These are phyloP conservation scores for Tragelaphus imberbis DNA, from an alignment of 2,113 vertebrate species.

Conservation along the genomic window DNA sequence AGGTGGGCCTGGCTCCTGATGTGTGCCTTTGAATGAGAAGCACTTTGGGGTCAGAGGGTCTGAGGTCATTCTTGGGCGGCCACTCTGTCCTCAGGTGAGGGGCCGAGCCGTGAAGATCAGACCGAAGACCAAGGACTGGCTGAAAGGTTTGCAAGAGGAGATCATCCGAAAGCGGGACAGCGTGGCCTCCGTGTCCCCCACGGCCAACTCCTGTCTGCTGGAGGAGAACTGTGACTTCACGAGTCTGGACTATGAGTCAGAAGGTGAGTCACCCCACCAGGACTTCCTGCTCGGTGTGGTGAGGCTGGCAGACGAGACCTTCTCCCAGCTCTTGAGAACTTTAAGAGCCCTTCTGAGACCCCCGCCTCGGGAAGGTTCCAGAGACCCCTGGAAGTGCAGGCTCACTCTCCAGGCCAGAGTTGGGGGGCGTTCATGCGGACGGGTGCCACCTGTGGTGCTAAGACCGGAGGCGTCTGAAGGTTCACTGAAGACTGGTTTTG, in stretches of 20 bases:
- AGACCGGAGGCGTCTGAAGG: accelerated
- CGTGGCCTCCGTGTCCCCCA: conserved; percentile 77
- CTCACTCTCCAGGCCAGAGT: accelerated
- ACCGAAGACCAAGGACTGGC: conserved; percentile 84
- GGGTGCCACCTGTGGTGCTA: accelerated
- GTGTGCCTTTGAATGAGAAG: accelerated
- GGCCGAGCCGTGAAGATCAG: conserved; percentile 80
- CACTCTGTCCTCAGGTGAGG: conserved; percentile 70
- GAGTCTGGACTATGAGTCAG: conserved; percentile 83
- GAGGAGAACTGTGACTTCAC: conserved; percentile 85
- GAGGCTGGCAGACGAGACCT: accelerated
- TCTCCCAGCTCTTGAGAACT: too few relatives aligned
- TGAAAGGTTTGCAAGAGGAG: conserved; percentile 81
- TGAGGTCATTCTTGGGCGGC: accelerated
- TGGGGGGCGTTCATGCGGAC: accelerated
- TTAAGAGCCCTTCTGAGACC: not conserved
- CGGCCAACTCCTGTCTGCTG: conserved; percentile 81
- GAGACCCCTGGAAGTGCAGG: not conserved
- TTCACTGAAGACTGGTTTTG: accelerated
- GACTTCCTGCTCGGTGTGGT: accelerated
- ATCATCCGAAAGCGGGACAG: conserved; percentile 81
- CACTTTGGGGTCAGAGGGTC: not conserved
- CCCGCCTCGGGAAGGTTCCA: accelerated
- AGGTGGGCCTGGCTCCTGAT: accelerated
- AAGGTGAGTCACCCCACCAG: conserved; percentile 72